phyloP scores from a whole-genome alignment of 1,140 invertebrate genomes.

The Pachypeltis micranthus region DNA sequence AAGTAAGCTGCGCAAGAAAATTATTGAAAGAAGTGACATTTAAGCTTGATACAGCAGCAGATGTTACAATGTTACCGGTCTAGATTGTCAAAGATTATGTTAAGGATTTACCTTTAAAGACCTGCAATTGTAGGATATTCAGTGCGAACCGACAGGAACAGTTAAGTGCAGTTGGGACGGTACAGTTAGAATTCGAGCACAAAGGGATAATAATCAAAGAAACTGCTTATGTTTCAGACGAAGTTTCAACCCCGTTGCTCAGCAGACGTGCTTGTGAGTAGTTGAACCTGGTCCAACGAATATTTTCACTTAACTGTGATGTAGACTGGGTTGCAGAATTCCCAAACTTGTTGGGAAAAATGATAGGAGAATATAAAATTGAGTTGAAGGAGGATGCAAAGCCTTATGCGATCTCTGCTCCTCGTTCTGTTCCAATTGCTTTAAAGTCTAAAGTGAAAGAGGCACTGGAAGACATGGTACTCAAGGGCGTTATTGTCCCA shows the following conservation, averaged over 20 bases:
- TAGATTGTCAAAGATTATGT: not conserved
- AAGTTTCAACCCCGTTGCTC: not conserved
- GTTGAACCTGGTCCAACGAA: not conserved
- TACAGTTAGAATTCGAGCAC: not conserved
- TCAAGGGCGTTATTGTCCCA: slow-evolving; percentile 22
- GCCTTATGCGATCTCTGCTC: not conserved
- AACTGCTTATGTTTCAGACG: not conserved
- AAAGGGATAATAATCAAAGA: not conserved
- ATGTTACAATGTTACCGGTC: not conserved
- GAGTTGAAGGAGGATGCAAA: not conserved
- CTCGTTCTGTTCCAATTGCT: not conserved
- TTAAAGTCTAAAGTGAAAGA: slow-evolving; percentile 10
- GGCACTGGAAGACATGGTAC: slow-evolving; percentile 28
- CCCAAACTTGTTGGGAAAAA: not conserved
- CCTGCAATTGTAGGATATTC: not conserved
- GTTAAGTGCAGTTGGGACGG: not conserved
- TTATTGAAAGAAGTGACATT: no score
- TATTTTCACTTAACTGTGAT: not conserved
- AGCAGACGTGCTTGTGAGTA: not conserved
- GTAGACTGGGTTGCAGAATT: not conserved
- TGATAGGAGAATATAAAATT: not conserved
- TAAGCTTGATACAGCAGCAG: not conserved
- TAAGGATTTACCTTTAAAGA: not conserved
- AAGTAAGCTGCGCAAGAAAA: no score
- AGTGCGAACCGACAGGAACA: not conserved